Base-by-base conservation (phyloP, 2,113 vertebrate species). In the Stictonetta naevosa region DNA sequence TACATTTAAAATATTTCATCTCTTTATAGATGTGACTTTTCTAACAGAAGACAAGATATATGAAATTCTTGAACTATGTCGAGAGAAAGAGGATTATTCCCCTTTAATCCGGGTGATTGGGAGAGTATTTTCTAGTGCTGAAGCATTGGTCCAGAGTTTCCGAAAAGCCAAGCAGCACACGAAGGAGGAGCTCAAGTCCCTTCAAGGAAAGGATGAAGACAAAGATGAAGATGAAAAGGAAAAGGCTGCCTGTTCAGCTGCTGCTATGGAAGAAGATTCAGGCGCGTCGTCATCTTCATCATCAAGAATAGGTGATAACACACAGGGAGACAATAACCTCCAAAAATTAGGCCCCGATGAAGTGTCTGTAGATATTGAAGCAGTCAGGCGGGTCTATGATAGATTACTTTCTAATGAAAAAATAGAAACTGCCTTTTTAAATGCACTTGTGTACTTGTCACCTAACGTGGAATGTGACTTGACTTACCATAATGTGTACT, bases 201-300 rank as follows among this genome's bases (percentile, higher is more conserved):
- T 99, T 81, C 99, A 99, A 95, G 99, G 97, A 79, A 99, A 99
- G 91, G 99, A 99, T 46, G 99, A 99, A 97, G 99, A 99, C 97
- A 99, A 99, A 90, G 99, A 99, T 58, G 99, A 99, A 96, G 99
- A 99, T 34, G 99, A 99, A 96, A 99, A 99, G 95, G 99, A 99
- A 97, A 98, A 98, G 93, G 98, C 98, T 94, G 98, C 98, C 38
- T 98, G 98, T 93, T 98, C 98, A 1, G 98, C 98, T 67, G 98
- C 98, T 73, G 99, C 99, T n/a, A 99, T 99, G 99, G 99, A 99
- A 72, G 97, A 98, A 83, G 98, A 97, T 79, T 96, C 97, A 18
- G 99, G 98, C 10, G 98, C 98, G 16, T 98, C 99, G 0, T 98
- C 98, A 11, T 97, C 95, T 28, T 97, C 96, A 0, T 96, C 96